Conservation (phyloP, 2,797 vertebrate species). For the Sebastes nivosus region DNA sequence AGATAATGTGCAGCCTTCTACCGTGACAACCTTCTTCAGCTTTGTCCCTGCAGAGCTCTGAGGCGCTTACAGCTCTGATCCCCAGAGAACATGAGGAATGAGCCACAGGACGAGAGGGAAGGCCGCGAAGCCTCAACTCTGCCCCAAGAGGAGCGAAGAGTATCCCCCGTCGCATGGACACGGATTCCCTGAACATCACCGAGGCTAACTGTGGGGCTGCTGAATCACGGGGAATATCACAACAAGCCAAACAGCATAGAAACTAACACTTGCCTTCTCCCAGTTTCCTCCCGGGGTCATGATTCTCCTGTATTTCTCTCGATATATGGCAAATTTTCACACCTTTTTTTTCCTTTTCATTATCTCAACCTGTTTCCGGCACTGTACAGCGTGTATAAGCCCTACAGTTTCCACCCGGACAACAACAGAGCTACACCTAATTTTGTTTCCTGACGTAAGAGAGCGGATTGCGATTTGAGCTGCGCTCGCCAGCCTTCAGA, state of each 20-base stretch:
- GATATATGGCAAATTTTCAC: too few relatives aligned
- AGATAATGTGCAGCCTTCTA: slow-evolving; percentile 7
- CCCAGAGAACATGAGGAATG: slow-evolving; percentile 4
- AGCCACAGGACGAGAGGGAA: slow-evolving; percentile 15
- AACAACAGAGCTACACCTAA: too few relatives aligned
- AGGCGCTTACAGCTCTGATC: background rate
- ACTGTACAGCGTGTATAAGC: too few relatives aligned
- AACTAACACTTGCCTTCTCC: background rate
- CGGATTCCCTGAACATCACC: slow-evolving; percentile 11
- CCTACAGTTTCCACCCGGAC: too few relatives aligned
- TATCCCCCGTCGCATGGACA: slow-evolving; percentile 18
- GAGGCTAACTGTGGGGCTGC: background rate
- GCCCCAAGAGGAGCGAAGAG: slow-evolving; percentile 33
- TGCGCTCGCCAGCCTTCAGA: too few relatives aligned
- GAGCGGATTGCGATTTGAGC: too few relatives aligned
- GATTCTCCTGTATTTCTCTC: too few relatives aligned
- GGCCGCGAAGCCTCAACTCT: background rate
- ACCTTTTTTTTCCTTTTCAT: too few relatives aligned
- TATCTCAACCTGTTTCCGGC: too few relatives aligned
- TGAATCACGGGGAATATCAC: background rate
- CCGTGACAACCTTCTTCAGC: slow-evolving; percentile 30
- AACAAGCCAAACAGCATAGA: background rate
- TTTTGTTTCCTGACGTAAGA: too few relatives aligned
- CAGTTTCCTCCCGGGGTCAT: too few relatives aligned
- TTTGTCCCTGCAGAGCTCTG: slow-evolving; percentile 16